Evolutionary conservation across 2,797 vertebrate species (phyloP), one percentile per base, ranked within the genome.

Genomic region (Crypturellus tataupa): DNA sequence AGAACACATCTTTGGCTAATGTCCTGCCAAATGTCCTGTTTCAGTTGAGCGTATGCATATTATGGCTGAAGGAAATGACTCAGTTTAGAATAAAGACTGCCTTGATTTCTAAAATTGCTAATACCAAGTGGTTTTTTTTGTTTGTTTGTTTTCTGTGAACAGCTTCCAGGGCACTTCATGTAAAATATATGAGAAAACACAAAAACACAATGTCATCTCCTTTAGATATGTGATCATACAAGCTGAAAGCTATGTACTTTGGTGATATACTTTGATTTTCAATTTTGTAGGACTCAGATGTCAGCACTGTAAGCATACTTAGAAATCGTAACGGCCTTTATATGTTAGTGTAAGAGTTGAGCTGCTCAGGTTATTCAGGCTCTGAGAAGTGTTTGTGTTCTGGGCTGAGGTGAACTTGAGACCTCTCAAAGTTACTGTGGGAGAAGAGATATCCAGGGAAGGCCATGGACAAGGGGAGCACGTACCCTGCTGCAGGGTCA

Each of bases 381-480:
- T 62, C 15, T 37, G 33, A 24, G 3, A 37, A 65, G 3, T 7
- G 24, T 53, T 75, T 78, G 9, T 58, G 16, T 18, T 76, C 25
- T 55, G 0, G 29, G 9, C 51, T 82, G 60, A 42, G 39, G 5
- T 67, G 23, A 90, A 67, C 4, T 13, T 55, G 35, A 2, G 13
- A 44, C 39, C 25, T 76, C 51, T 24, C 14, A 49, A 16, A 75
- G 16, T 68, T 72, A 3, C 2, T 0, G 0, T 40, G 39, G 29
- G 12, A 80, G 19, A 42, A 4, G 37, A 83, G 80, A 62, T 0
- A 2, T 12, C 10, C 33, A 64, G 31, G 15, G 31, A 46, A 55
- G 47, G 20, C 27, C 18, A 21, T 0, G 0, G 37, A 3, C 17
- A 35, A 27, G 24, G 64, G 29, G 58, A 3, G 4, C 3, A 4